A percentile compares a stretch with the other conserved stretches of the same genome.
These are phyloP conservation scores for Caenorhabditis zanzibari DNA, from an alignment of 2,888 invertebrate genomes.

Conservation along the genomic window DNA sequence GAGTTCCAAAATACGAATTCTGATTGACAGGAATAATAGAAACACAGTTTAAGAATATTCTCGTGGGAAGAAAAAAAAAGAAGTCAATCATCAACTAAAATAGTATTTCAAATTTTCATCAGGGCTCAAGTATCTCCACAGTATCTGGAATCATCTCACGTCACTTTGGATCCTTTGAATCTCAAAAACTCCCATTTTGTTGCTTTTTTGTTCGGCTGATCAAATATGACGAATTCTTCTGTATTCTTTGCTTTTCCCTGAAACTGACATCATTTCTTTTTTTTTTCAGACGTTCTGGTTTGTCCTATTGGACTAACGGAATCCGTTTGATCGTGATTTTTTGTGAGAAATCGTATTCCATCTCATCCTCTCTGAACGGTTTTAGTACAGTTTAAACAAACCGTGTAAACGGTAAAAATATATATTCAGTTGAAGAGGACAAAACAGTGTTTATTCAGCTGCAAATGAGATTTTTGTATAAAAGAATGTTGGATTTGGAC, in stretches of 20 bases:
- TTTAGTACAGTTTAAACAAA: constrained; percentile 46
- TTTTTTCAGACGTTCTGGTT: not conserved
- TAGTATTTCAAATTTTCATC: too few relatives aligned
- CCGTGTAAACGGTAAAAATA: constrained; percentile 31
- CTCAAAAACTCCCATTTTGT: constrained; percentile 5
- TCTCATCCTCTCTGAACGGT: constrained; percentile 14
- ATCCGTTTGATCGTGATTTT: constrained; percentile 1
- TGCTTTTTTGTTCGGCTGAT: constrained; percentile 29
- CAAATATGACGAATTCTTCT: constrained; percentile 37
- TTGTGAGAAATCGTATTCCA: not conserved
- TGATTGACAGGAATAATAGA: too few relatives aligned
- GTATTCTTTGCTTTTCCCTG: constrained; percentile 19
- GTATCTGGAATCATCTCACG: constrained; percentile 2
- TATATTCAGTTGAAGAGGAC: not conserved
- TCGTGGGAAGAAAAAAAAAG: too few relatives aligned
- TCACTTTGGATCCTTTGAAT: not conserved
- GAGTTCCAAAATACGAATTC: too few relatives aligned
- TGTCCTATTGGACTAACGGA: not conserved
- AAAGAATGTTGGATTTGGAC: constrained; percentile 8
- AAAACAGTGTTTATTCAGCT: constrained; percentile 38
- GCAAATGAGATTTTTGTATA: constrained; percentile 40
- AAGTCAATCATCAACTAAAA: too few relatives aligned
- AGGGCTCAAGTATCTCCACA: not conserved
- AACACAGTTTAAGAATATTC: too few relatives aligned
- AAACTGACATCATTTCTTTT: constrained; percentile 40